Base-by-base conservation (phyloP, 1,140 invertebrate genomes). In the Cyrtorhinus lividipennis region DNA sequence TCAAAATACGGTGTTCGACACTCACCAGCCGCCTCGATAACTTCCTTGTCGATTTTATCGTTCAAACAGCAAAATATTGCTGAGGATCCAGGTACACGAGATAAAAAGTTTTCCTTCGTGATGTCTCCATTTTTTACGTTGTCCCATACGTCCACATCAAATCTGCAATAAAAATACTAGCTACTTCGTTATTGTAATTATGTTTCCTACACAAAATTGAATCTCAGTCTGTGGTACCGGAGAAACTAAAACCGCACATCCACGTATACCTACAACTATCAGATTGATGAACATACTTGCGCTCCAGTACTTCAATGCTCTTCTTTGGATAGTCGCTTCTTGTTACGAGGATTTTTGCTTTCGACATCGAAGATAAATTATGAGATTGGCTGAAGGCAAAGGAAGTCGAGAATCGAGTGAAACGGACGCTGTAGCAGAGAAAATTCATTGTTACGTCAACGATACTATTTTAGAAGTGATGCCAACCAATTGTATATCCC, bases 61-160 rank as follows among this genome's bases (percentile, higher is more conserved):
- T 59, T 59, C 27, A 59, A 59, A 18, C 58, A 27, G 58, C 58
- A 59, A 30, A 59, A 59, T 27, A 59, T 59, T 15, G 13, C 58
- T 27, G 24, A 27, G 15, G n/a, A 24, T 13, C 58, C 58, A 15
- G 12, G n/a, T 2, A 59, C 58, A 2, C 27, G n/a, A 2, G 27
- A 15, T 10, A 59, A 24, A n/a, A 59, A 27, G n/a, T 8, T 26
- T 30, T 59, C 26, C 18, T 59, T 59, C 18, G 25, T 30, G 26
- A 59, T 30, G n/a, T 27, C 58, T 2, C 58, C 58, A 30, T 30
- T 26, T 27, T 59, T 59, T n/a, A 27, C 58, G 38, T 59, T 26
- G 22, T 59, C 58, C 58, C 58, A 59, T 8, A 27, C 23, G 10
- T 59, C 24, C 2, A 59, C 58, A 30, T 59, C 22, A 22, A 30